phyloP scores from a whole-genome alignment of 1,140 invertebrate species.

The Brachionus angularis region DNA sequence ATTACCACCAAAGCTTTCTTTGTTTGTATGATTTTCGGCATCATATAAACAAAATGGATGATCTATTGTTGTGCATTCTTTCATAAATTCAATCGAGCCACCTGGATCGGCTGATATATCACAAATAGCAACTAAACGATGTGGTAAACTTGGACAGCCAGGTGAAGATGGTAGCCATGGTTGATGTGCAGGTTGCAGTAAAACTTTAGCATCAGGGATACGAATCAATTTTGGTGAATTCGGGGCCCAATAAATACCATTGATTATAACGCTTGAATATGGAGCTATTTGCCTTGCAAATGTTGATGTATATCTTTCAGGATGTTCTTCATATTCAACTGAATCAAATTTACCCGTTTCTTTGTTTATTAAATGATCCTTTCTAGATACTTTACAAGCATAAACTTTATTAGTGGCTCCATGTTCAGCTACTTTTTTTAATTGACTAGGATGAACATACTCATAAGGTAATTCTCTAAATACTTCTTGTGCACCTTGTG shows the following conservation, averaged over 20 bases:
- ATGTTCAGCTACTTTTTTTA: slow-evolving; percentile 90
- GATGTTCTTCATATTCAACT: slow-evolving; percentile 84
- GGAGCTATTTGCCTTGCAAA: slow-evolving; percentile 85
- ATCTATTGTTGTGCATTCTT: slow-evolving; percentile 98
- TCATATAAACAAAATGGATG: slow-evolving; percentile 97
- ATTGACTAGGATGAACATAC: slow-evolving; percentile 87
- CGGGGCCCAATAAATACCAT: slow-evolving; percentile 97
- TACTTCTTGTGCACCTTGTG: slow-evolving; percentile 88
- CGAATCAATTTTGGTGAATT: slow-evolving; percentile 90
- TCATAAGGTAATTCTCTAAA: slow-evolving; percentile 95
- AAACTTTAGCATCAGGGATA: slow-evolving; percentile 92
- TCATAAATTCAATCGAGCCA: slow-evolving; percentile 99
- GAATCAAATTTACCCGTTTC: slow-evolving; percentile 79
- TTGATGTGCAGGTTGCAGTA: slow-evolving; percentile 80
- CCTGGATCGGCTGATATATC: slow-evolving; percentile 98
- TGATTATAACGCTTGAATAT: slow-evolving; percentile 91
- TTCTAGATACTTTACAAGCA: slow-evolving; percentile 80
- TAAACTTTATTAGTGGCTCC: slow-evolving; percentile 90
- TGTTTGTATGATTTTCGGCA: slow-evolving; percentile 72
- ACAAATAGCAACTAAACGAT: slow-evolving; percentile 68
- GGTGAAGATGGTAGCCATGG: slow-evolving; percentile 62
- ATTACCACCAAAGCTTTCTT: slow-evolving; percentile 29
- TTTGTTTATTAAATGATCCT: slow-evolving; percentile 85
- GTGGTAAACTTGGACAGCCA: slow-evolving; percentile 45
- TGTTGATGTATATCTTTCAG: slow-evolving; percentile 87